Evolutionary conservation across 2,888 invertebrate genomes (phyloP), one percentile per base, ranked within the genome.

Genomic region (Arrhopalites spinosus): DNA sequence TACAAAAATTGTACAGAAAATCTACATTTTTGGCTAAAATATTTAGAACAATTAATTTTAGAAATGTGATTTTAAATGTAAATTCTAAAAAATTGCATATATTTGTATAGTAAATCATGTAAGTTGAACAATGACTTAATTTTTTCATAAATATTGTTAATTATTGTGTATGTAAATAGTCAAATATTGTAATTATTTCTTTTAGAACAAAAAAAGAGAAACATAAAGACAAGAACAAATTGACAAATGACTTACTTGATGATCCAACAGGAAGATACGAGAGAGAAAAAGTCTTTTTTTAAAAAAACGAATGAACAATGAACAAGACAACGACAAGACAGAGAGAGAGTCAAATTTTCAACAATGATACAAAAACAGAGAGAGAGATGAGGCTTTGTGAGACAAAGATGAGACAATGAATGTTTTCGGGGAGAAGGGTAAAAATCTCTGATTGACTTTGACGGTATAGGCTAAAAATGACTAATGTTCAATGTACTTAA

Each of bases 291-390:
- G n/a, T 45, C 15, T 50, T n/a, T 50, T 17, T 61, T 23, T 61
- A 47, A 15, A 47, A 17, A 25, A 27, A 68, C 27, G 20, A 27
- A 25, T 8, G 23, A 47, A 13, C 17, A 64, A 45, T 17, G 50
- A n/a, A 68, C 67, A 68, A 68, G 67, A 68, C 67, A 68, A 68
- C 17, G 67, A 68, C 67, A 68, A 20, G 47, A 68, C 25, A 64
- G 47, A 47, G 23, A 47, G 27, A 47, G 27, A 68, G 20, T 27
- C 7, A 68, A 20, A 45, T 67, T 43, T 45, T 23, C 5, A 67
- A n/a, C 36, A n/a, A 43, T 67, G 17, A 43, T 5, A 36, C 43
- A 47, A 25, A 68, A 30, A 2, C 43, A 64, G 5, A 47, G 20
- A 25, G 47, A 36, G n/a, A 20, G 23, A 66, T n/a, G 66, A 5